Evolutionary conservation across 2,113 vertebrate genomes (phyloP).

Genomic region (Monopterus albus): DNA sequence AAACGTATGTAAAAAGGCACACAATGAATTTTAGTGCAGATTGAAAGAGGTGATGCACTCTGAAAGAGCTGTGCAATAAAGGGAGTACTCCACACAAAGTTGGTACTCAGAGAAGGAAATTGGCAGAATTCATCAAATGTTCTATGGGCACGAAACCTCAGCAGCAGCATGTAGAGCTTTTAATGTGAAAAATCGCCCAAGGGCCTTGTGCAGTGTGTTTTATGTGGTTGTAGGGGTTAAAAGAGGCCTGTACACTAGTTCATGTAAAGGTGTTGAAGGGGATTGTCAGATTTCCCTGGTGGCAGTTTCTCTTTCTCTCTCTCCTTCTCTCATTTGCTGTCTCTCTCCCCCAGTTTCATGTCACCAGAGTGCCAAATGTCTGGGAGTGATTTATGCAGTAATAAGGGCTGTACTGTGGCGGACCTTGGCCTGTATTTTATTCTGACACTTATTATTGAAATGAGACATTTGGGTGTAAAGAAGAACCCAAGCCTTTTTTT

Average conservation of each 20-base stretch:
- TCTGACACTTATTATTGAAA: constrained; percentile 85
- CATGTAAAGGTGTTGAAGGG: constrained; percentile 73
- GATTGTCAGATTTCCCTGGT: constrained; percentile 87
- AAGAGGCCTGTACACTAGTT: constrained; percentile 70
- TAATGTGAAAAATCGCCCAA: constrained; percentile 76
- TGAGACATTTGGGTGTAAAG: constrained; percentile 80
- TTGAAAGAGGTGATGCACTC: constrained; percentile 51
- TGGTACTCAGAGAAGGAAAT: constrained; percentile 73
- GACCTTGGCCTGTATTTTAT: constrained; percentile 84
- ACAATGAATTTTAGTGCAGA: constrained; percentile 51
- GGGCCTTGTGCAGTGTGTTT: constrained; percentile 71
- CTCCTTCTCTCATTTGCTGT: constrained; percentile 68
- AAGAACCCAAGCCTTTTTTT: constrained; percentile 52
- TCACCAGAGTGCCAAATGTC: constrained; percentile 79
- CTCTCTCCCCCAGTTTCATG: constrained; percentile 66
- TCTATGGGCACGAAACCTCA: constrained; percentile 60
- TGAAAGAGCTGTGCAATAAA: constrained; percentile 60
- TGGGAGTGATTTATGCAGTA: constrained; percentile 85
- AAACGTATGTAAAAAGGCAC: constrained; percentile 59
- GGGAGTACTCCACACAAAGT: constrained; percentile 57
- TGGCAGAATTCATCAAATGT: constrained; percentile 78
- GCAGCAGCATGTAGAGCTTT: constrained; percentile 56
- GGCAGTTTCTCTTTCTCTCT: constrained; percentile 72
- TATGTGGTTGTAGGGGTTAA: constrained; percentile 80
- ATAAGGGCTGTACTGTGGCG: constrained; percentile 76